Percentiles rank a stretch among this genome's conserved stretches.
These are phyloP conservation scores for Xyrauchen texanus DNA, from an alignment of 2,113 vertebrate genomes.

Conservation along the genomic window DNA sequence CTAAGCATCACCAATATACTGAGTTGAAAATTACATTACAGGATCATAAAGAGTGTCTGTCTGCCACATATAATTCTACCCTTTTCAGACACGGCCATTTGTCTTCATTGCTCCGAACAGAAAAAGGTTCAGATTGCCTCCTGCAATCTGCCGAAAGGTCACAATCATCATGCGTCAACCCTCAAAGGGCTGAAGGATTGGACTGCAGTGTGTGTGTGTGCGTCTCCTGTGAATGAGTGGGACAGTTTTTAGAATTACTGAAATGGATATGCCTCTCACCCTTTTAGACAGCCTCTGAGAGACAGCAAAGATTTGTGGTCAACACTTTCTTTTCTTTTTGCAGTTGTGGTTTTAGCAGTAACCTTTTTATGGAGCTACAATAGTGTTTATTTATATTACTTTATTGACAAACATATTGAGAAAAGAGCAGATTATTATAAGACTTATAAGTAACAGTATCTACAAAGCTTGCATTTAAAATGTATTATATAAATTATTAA, in stretches of 20 bases:
- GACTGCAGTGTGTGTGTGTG: conserved; percentile 5
- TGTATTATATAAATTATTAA: no score
- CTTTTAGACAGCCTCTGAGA: background rate
- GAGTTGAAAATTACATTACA: conserved; percentile 48
- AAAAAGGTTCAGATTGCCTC: conserved; percentile 75
- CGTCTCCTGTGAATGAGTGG: conserved; percentile 22
- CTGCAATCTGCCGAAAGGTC: conserved; percentile 76
- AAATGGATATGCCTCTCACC: conserved; percentile 19
- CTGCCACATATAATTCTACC: conserved; percentile 67
- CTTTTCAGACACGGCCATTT: conserved; percentile 74
- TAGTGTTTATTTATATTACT: no score
- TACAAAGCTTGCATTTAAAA: no score
- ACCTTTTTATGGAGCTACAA: no score
- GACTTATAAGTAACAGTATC: no score
- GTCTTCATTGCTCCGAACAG: conserved; percentile 75
- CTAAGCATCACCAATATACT: conserved; percentile 50
- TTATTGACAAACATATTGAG: no score
- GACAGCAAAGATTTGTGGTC: background rate
- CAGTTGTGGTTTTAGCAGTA: background rate
- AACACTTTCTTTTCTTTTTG: background rate
- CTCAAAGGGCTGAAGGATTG: conserved; percentile 60
- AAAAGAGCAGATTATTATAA: no score
- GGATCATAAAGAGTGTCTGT: conserved; percentile 69
- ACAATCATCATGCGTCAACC: conserved; percentile 67
- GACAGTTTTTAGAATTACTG: conserved; percentile 16